Percentiles rank a stretch among this genome's conserved stretches.
These are phyloP conservation scores for Spodoptera litura DNA, from an alignment of 1,140 invertebrate genomes.

Conservation along the genomic window DNA sequence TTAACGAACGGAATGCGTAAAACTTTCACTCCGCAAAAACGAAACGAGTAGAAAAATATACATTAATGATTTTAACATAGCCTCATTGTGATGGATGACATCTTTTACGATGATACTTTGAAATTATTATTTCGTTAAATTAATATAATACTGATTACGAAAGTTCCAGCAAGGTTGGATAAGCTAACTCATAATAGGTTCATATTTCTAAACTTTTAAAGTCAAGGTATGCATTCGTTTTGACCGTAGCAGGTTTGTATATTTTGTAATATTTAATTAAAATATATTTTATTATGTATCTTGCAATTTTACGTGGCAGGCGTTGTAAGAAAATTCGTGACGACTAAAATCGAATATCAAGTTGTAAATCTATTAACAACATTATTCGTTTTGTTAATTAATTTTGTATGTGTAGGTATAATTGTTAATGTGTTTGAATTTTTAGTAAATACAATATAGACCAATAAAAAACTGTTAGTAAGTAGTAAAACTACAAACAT, in stretches of 20 bases:
- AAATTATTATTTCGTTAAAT: not conserved
- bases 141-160: not conserved
- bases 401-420: too few relatives aligned
- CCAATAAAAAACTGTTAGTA: too few relatives aligned
- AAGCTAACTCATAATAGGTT: too few relatives aligned
- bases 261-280: constrained; percentile 16
- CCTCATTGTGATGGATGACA: not conserved
- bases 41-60: constrained; percentile 3
- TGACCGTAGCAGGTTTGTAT: not conserved
- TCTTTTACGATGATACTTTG: not conserved
- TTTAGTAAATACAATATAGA: too few relatives aligned
- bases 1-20: constrained; percentile 30
- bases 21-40: constrained; percentile 40
- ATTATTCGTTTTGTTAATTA: too few relatives aligned
- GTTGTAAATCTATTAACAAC: too few relatives aligned
- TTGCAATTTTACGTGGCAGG: not conserved
- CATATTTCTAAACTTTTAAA: not conserved
- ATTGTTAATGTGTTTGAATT: too few relatives aligned
- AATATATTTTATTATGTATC: constrained; percentile 3
- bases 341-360: too few relatives aligned
- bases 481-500: too few relatives aligned
- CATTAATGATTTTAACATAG: constrained; percentile 5
- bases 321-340: too few relatives aligned
- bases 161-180: not conserved
- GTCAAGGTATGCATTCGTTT: constrained; percentile 34